Evolutionary conservation across 1,140 invertebrate species (phyloP).

Genomic region (Dreissena polymorpha): DNA sequence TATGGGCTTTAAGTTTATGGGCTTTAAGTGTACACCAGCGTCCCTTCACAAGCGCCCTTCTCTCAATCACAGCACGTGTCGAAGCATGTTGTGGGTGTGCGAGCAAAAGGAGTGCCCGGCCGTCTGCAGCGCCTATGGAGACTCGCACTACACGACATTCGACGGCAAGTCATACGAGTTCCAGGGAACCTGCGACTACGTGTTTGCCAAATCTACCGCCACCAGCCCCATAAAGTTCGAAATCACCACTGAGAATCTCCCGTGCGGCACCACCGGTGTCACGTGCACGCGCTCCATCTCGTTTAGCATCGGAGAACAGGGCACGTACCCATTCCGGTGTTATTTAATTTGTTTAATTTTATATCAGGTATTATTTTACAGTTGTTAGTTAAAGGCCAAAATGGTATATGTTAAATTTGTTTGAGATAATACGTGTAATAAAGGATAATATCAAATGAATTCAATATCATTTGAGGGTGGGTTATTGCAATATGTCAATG

Average conservation of each 20-base stretch:
- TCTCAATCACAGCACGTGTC: conserved; percentile 67
- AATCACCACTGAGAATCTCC: conserved; percentile 85
- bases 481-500: too few relatives aligned
- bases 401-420: too few relatives aligned
- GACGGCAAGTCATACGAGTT: conserved; percentile 92
- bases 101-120: conserved; percentile 76
- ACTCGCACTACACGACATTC: conserved; percentile 90
- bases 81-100: conserved; percentile 72
- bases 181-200: conserved; percentile 91
- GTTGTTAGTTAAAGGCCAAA: too few relatives aligned
- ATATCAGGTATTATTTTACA: too few relatives aligned
- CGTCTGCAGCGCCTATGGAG: conserved; percentile 84
- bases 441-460: too few relatives aligned
- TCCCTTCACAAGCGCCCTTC: background rate
- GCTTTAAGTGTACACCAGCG: too few relatives aligned
- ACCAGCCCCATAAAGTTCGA: conserved; percentile 63
- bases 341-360: background rate
- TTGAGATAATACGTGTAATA: too few relatives aligned
- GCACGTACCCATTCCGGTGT: conserved; percentile 1
- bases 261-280: conserved; percentile 91
- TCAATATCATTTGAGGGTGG: too few relatives aligned
- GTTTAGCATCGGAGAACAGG: conserved; percentile 80
- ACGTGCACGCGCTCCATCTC: conserved; percentile 92
- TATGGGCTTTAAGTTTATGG: too few relatives aligned
- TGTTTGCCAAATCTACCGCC: conserved; percentile 84